Conservation (phyloP, 2,888 invertebrate genomes). For the Pycnomerus fuliginosus region DNA sequence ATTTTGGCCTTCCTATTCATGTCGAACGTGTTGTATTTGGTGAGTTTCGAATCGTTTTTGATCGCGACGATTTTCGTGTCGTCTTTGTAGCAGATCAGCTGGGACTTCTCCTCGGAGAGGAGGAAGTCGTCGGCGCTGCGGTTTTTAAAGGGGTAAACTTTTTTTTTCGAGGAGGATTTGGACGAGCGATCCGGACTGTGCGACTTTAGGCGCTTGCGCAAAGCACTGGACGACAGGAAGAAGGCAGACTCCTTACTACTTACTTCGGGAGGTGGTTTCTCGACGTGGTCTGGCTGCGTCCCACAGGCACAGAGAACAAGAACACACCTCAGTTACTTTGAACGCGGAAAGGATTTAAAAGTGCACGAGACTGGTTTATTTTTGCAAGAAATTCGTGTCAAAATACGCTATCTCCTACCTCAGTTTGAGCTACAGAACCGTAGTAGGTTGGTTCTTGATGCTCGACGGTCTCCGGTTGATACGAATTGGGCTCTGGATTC, state of each 20-base stretch:
- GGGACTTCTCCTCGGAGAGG: constrained; percentile 50
- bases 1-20: constrained; percentile 43
- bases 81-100: constrained; percentile 49
- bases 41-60: constrained; percentile 46
- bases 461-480: constrained; percentile 27
- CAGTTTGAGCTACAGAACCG: constrained; percentile 45
- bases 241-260: no score
- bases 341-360: not conserved
- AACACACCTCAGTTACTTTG: constrained; percentile 26
- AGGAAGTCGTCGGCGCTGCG: constrained; percentile 42
- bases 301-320: constrained; percentile 23
- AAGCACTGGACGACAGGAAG: constrained; percentile 32
- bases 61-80: constrained; percentile 45
- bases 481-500: constrained; percentile 19
- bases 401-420: constrained; percentile 40
- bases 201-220: constrained; percentile 37
- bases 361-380: not conserved
- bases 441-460: constrained; percentile 43
- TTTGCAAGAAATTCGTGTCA: not conserved
- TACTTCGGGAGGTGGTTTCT: constrained; percentile 50
- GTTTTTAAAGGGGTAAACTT: constrained; percentile 37
- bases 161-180: constrained; percentile 25
- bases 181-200: no score
- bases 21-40: constrained; percentile 51
- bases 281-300: constrained; percentile 51